phyloP scores from a whole-genome alignment of 2,797 vertebrate genomes.

The Thamnophis elegans region DNA sequence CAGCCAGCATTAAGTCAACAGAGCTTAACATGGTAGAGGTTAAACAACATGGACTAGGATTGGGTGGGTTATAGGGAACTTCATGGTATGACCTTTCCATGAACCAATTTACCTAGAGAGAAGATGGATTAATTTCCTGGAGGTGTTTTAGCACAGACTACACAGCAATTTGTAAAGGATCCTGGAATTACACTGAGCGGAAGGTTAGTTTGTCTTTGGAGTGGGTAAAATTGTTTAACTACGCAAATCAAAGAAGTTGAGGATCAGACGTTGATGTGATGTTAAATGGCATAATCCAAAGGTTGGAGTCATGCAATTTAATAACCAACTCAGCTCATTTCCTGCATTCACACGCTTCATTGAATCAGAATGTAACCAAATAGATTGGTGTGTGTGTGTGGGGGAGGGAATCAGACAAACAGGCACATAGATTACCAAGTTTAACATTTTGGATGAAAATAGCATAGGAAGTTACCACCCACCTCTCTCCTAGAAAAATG shows the following conservation, averaged over 20 bases:
- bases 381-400: fast-evolving
- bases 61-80: neutral
- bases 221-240: neutral
- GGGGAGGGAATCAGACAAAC: no score
- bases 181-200: neutral
- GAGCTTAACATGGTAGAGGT: neutral
- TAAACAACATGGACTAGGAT: neutral
- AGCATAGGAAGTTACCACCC: no score
- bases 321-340: neutral
- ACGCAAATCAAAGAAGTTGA: neutral
- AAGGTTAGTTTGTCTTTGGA: neutral
- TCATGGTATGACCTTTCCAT: neutral
- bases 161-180: neutral
- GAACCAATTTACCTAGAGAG: neutral
- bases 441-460: neutral
- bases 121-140: neutral
- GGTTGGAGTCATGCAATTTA: neutral
- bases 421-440: neutral
- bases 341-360: neutral
- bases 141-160: neutral
- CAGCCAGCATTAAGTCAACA: neutral
- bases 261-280: neutral
- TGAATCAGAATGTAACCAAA: neutral
- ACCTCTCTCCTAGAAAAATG: no score
- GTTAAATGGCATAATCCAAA: neutral